Percentiles rank a stretch among this genome's conserved stretches.
These are phyloP conservation scores for Sitta carolinensis DNA, from an alignment of 2,797 vertebrate genomes.

Conservation along the genomic window DNA sequence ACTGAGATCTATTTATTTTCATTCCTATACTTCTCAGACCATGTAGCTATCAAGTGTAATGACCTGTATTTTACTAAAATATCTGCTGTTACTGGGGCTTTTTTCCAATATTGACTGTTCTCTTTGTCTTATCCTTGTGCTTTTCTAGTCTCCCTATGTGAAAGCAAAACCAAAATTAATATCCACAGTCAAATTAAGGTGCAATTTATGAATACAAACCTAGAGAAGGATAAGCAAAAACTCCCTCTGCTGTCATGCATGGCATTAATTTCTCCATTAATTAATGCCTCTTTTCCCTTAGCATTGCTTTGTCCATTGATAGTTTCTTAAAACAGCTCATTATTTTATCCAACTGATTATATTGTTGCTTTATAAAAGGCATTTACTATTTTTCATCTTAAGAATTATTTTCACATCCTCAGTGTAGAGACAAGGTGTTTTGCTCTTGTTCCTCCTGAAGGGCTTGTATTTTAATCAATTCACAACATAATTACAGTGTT, in stretches of 20 bases:
- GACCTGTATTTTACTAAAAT: background rate
- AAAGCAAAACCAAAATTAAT: background rate
- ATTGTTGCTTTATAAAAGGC: background rate
- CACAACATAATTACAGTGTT: background rate
- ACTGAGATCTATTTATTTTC: background rate
- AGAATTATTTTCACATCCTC: background rate
- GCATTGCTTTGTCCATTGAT: background rate
- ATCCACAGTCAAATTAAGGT: background rate
- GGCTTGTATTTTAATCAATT: background rate
- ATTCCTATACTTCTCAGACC: background rate
- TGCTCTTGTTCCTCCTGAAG: background rate
- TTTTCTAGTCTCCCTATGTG: background rate
- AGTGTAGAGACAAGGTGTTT: background rate
- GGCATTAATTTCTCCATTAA: background rate
- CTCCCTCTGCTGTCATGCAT: background rate
- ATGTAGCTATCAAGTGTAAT: background rate
- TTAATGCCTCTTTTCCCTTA: background rate
- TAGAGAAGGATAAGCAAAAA: background rate
- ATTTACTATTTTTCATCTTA: background rate
- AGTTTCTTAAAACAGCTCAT: background rate
- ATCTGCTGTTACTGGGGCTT: background rate
- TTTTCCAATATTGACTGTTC: background rate
- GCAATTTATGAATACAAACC: background rate
- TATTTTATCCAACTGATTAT: constrained; percentile 27
- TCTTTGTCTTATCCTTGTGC: background rate